Conservation (phyloP, 1,140 invertebrate genomes). For the Cepaea nemoralis region DNA sequence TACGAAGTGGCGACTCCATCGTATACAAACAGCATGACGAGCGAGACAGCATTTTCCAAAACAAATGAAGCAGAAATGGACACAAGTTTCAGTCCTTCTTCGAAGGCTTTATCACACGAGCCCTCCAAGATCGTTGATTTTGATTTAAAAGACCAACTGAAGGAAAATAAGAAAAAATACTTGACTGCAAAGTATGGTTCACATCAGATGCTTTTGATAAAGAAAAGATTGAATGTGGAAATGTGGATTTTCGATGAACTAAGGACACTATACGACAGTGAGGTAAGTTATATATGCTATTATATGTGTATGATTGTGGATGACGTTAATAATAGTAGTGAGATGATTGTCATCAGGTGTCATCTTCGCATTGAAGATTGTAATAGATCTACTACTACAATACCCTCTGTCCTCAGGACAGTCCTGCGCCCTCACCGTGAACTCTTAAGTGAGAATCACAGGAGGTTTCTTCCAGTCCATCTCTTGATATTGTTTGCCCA, state of each 20-base stretch:
- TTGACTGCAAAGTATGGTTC: constrained; percentile 95
- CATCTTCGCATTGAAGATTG: too few relatives aligned
- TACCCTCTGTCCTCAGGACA: too few relatives aligned
- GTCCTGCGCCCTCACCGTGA: too few relatives aligned
- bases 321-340: too few relatives aligned
- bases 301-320: too few relatives aligned
- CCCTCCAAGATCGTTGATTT: constrained; percentile 57
- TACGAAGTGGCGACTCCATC: constrained; percentile 61
- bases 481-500: too few relatives aligned
- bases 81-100: neutral
- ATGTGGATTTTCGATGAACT: constrained; percentile 98
- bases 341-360: too few relatives aligned
- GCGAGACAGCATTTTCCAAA: constrained; percentile 18
- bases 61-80: constrained; percentile 35
- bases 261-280: constrained; percentile 87
- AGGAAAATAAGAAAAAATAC: constrained; percentile 84
- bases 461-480: too few relatives aligned
- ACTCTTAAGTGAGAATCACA: too few relatives aligned
- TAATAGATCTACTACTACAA: too few relatives aligned
- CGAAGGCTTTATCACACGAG: constrained; percentile 18
- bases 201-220: constrained; percentile 96
- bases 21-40: constrained; percentile 6
- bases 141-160: constrained; percentile 60
- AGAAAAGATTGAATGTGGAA: constrained; percentile 92
- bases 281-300: too few relatives aligned